A percentile compares a stretch with the other conserved stretches of the same genome.
These are phyloP conservation scores for Beris chalybata DNA, from an alignment of 2,888 invertebrate genomes.

Conservation along the genomic window DNA sequence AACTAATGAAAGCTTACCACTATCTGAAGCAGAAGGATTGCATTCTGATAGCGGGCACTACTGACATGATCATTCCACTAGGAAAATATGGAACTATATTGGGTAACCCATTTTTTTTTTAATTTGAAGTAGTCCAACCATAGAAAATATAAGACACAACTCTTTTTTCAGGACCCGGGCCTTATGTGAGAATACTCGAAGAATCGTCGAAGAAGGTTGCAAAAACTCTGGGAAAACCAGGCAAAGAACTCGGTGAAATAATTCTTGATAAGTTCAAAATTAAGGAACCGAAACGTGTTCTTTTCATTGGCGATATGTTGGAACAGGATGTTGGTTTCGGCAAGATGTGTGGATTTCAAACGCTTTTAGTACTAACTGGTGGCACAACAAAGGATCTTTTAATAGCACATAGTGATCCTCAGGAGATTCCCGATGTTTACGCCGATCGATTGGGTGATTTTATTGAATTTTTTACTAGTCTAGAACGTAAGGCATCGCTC, in stretches of 20 bases:
- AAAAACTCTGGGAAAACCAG: constrained; percentile 57
- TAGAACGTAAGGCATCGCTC: constrained; percentile 16
- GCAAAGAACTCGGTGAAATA: constrained; percentile 50
- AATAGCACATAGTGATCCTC: constrained; percentile 41
- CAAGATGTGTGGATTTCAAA: too few species aligned
- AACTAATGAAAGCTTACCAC: constrained; percentile 55
- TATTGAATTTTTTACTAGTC: too few species aligned
- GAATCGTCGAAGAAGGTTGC: constrained; percentile 51
- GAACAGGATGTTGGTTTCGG: too few species aligned
- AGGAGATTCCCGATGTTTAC: constrained; percentile 49
- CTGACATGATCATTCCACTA: constrained; percentile 53
- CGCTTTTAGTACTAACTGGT: constrained; percentile 71
- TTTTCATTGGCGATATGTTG: too few species aligned
- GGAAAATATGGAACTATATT: constrained; percentile 45
- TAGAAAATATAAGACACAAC: neutral
- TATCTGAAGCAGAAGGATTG: constrained; percentile 57
- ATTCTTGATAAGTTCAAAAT: constrained; percentile 44
- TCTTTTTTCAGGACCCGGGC: constrained; percentile 48
- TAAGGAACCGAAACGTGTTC: too few species aligned
- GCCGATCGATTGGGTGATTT: constrained; percentile 50
- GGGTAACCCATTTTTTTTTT: constrained; percentile 44
- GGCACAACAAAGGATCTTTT: constrained; percentile 40
- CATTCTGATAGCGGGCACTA: constrained; percentile 54
- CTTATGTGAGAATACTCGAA: constrained; percentile 51
- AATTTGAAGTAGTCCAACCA: neutral